phyloP scores from a whole-genome alignment of 2,888 invertebrate genomes.

The Leucozona laternaria region DNA sequence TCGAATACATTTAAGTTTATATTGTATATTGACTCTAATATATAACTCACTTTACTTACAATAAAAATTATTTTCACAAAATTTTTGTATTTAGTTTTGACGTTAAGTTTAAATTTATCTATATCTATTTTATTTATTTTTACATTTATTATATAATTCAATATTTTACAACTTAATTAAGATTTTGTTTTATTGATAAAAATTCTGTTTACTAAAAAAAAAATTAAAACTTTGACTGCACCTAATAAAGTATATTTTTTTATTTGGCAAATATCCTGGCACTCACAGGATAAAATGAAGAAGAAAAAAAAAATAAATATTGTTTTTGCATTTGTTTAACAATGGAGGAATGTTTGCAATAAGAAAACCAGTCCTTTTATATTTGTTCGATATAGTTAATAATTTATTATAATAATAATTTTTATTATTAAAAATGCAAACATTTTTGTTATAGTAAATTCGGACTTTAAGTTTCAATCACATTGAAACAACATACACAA shows the following conservation, averaged over 20 bases:
- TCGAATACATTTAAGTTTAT: constrained; percentile 39
- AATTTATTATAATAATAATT: constrained; percentile 12
- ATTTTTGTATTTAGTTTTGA: constrained; percentile 28
- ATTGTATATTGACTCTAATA: constrained; percentile 25
- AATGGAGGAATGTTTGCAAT: constrained; percentile 40
- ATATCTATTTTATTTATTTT: constrained; percentile 39
- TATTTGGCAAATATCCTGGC: constrained; percentile 61
- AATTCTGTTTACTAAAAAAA: constrained; percentile 14
- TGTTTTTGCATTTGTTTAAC: constrained; percentile 39
- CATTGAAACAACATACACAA: constrained; percentile 37
- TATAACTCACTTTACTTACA: constrained; percentile 12
- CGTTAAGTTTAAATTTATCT: constrained; percentile 41
- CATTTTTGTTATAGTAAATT: constrained; percentile 33
- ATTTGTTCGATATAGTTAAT: constrained; percentile 26
- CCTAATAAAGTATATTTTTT: constrained; percentile 40
- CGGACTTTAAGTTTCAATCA: constrained; percentile 51
- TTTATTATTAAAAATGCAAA: constrained; percentile 31
- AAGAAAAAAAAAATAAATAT: not conserved
- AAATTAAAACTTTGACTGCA: constrained; percentile 10
- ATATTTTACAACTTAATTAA: constrained; percentile 38
- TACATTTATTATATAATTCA: constrained; percentile 45
- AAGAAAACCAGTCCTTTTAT: constrained; percentile 30
- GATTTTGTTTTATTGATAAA: not conserved
- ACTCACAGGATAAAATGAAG: constrained; percentile 40
- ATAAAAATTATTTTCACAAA: constrained; percentile 46